A percentile compares a stretch with the other conserved stretches of the same genome.
Conservation (phyloP, 2,888 invertebrate genomes). For the Watsonalla binaria region DNA sequence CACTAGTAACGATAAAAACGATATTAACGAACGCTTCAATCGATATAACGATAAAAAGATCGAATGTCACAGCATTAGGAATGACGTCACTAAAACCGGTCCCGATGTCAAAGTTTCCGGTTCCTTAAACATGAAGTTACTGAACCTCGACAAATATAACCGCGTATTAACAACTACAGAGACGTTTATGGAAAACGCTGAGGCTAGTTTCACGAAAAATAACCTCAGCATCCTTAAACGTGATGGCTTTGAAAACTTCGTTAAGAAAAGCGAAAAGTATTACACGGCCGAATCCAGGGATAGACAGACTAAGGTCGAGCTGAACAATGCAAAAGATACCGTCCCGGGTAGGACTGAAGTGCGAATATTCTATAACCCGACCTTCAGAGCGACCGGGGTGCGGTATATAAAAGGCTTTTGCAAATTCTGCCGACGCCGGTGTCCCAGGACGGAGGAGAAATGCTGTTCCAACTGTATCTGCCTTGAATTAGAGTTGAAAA, state of each 20-base stretch:
- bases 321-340: slow-evolving; percentile 33
- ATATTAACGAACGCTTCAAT: slow-evolving; percentile 56
- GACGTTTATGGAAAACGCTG: slow-evolving; percentile 57
- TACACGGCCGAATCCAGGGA: slow-evolving; percentile 58
- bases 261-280: slow-evolving; percentile 70
- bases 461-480: slow-evolving; percentile 62
- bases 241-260: slow-evolving; percentile 63
- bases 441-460: slow-evolving; percentile 55
- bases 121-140: slow-evolving; percentile 61
- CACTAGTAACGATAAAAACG: slow-evolving; percentile 48
- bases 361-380: slow-evolving; percentile 69
- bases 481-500: slow-evolving; percentile 50
- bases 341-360: slow-evolving; percentile 59
- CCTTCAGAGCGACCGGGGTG: slow-evolving; percentile 49
- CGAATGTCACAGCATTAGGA: slow-evolving; percentile 66
- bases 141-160: slow-evolving; percentile 64
- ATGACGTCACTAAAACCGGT: slow-evolving; percentile 60
- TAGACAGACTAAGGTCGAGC: slow-evolving; percentile 46
- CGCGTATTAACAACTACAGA: slow-evolving; percentile 64
- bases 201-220: slow-evolving; percentile 63
- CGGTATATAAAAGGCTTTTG: slow-evolving; percentile 48
- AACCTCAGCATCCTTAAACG: slow-evolving; percentile 44
- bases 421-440: slow-evolving; percentile 50
- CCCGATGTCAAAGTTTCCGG: slow-evolving; percentile 61
- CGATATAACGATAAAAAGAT: slow-evolving; percentile 56